Evolutionary conservation across 2,113 vertebrate genomes (phyloP).

Genomic region (Triplophysa tibetana): DNA sequence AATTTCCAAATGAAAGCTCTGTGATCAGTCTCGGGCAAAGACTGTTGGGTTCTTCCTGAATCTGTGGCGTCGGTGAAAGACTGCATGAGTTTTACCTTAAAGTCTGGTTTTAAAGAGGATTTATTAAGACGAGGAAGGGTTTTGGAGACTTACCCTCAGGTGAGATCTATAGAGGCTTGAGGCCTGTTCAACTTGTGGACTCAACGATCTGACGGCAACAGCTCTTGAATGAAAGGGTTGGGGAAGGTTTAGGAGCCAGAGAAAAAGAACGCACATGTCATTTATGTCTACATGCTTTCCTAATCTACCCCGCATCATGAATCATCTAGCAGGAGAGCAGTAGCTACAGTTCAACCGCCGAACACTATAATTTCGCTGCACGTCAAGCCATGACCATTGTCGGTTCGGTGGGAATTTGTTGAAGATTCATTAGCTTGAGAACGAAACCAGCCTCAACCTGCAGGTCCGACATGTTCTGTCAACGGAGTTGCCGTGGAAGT

Average conservation of each 20-base stretch:
- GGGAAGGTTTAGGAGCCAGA: neutral
- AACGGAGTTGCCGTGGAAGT: slow-evolving; percentile 39
- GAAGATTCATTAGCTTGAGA: slow-evolving; percentile 43
- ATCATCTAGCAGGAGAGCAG: slow-evolving; percentile 14
- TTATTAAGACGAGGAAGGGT: slow-evolving; percentile 2
- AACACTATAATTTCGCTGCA: slow-evolving; percentile 36
- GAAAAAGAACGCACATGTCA: slow-evolving; percentile 14
- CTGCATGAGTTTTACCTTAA: slow-evolving; percentile 18
- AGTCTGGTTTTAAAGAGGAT: slow-evolving; percentile 34
- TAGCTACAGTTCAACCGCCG: slow-evolving; percentile 31
- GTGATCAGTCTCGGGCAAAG: slow-evolving; percentile 35
- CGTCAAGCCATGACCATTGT: slow-evolving; percentile 28
- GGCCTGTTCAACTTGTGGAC: neutral
- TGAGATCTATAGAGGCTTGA: slow-evolving; percentile 23
- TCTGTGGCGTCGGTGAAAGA: slow-evolving; percentile 32
- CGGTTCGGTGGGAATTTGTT: slow-evolving; percentile 19
- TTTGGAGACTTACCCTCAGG: slow-evolving; percentile 20
- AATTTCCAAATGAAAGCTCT: slow-evolving; percentile 53
- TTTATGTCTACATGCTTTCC: slow-evolving; percentile 2
- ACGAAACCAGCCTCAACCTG: slow-evolving; percentile 46
- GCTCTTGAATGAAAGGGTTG: neutral
- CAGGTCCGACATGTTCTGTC: slow-evolving; percentile 26
- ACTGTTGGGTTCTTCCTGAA: neutral
- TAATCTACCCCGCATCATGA: neutral
- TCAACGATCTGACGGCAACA: neutral